phyloP scores from a whole-genome alignment of 2,888 invertebrate genomes.

The Elgonia sp. region DNA sequence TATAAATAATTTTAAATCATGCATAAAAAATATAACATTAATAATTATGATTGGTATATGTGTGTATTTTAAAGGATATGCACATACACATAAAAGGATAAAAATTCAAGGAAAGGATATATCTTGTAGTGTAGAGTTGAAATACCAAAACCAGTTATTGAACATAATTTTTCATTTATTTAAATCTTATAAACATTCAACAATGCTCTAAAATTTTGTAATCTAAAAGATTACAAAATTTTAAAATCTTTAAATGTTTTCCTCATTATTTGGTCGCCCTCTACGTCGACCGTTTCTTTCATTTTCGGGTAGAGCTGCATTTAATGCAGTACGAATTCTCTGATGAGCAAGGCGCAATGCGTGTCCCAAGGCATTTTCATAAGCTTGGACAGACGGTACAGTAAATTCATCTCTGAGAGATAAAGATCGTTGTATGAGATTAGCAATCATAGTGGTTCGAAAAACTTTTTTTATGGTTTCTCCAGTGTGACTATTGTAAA shows the following conservation, averaged over 20 bases:
- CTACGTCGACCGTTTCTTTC: constrained; percentile 24
- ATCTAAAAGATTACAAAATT: background rate
- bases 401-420: constrained; percentile 12
- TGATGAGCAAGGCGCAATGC: constrained; percentile 16
- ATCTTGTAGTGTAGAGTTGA: too few species aligned
- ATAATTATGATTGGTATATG: too few species aligned
- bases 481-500: constrained; percentile 20
- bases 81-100: too few species aligned
- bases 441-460: constrained; percentile 7
- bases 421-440: constrained; percentile 1
- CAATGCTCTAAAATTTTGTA: background rate
- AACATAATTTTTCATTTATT: too few species aligned
- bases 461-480: background rate
- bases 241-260: constrained; percentile 5
- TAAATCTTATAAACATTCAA: too few species aligned
- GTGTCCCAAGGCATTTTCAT: constrained; percentile 8
- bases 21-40: too few species aligned
- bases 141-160: too few species aligned
- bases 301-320: constrained; percentile 15
- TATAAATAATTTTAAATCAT: too few species aligned
- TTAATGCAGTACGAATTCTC: constrained; percentile 9
- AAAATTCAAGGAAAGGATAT: too few species aligned
- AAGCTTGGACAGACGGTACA: background rate
- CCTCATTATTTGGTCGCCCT: constrained; percentile 13
- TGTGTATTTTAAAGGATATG: too few species aligned